Evolutionary conservation across 2,113 vertebrate species (phyloP).

Genomic region (Tenrec ecaudatus): DNA sequence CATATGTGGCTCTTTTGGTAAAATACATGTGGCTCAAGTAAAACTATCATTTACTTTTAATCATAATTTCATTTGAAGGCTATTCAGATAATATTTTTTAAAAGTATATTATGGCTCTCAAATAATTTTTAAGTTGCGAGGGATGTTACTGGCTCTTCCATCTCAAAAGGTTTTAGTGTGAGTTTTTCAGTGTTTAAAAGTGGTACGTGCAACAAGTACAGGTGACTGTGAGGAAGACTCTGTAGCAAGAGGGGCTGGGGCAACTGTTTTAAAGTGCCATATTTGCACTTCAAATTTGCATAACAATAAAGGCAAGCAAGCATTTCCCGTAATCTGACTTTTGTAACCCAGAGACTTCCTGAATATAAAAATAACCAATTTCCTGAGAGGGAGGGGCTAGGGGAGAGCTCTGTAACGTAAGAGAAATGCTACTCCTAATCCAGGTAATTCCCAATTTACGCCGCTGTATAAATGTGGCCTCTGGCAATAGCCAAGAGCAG

Average conservation of each 20-base stretch:
- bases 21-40: no score
- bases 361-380: not conserved
- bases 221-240: not conserved
- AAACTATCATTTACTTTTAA: no score
- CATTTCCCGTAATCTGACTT: no score
- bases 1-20: no score
- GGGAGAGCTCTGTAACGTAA: not conserved
- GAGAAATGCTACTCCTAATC: not conserved
- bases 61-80: no score
- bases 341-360: no score
- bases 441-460: not conserved
- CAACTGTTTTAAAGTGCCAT: not conserved
- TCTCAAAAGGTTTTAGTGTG: no score
- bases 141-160: no score
- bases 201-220: not conserved
- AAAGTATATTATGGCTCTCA: no score
- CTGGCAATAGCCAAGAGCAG: not conserved
- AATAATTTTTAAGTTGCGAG: no score
- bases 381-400: not conserved
- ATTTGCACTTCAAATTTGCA: not conserved
- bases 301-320: not conserved
- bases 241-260: not conserved
- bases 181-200: no score
- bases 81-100: no score
- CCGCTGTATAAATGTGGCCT: not conserved